A percentile compares a stretch with the other conserved stretches of the same genome.
Conservation (phyloP, 2,113 vertebrate species). For the Bubo blakistoni region DNA sequence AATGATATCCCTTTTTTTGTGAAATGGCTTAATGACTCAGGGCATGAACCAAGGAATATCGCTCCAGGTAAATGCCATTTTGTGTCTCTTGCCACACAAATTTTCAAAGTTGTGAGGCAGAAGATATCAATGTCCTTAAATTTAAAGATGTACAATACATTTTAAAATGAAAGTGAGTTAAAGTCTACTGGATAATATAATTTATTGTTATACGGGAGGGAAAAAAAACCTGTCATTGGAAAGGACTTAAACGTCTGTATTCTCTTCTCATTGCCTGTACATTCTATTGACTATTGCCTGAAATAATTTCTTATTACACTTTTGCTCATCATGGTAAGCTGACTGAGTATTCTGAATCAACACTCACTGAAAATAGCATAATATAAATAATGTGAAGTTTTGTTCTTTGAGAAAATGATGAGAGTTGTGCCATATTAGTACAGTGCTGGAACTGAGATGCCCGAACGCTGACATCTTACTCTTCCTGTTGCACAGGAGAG, state of each 20-base stretch:
- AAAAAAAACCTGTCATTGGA: neutral
- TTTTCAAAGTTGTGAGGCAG: neutral
- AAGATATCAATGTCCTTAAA: neutral
- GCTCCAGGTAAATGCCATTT: neutral
- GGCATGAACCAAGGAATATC: neutral
- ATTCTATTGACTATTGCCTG: neutral
- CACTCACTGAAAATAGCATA: neutral
- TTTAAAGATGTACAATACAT: neutral
- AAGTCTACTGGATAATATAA: neutral
- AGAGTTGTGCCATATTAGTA: neutral
- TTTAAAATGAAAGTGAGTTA: neutral
- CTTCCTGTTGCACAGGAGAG: neutral
- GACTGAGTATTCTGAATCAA: neutral
- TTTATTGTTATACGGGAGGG: neutral
- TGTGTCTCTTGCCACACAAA: neutral
- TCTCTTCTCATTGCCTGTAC: neutral
- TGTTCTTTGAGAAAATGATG: neutral
- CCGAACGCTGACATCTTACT: rapidly evolving
- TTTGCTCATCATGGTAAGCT: neutral
- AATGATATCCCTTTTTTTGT: neutral
- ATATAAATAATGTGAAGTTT: neutral
- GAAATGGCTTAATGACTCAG: neutral
- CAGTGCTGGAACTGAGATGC: neutral
- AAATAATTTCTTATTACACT: neutral
- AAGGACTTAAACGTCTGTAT: neutral